Evolutionary conservation across 2,797 vertebrate genomes (phyloP).

Genomic region (Pipistrellus kuhlii): DNA sequence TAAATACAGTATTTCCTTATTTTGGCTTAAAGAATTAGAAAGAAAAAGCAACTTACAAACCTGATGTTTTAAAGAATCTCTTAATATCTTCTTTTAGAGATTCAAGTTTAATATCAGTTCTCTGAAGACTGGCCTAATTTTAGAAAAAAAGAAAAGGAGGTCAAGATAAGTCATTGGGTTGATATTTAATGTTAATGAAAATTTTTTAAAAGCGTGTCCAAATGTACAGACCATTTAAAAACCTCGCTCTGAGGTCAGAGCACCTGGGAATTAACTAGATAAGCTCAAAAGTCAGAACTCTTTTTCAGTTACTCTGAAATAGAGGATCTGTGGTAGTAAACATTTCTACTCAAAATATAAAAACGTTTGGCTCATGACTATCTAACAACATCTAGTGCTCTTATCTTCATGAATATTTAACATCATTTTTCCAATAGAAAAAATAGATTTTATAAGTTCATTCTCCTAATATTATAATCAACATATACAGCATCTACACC

Average conservation of each 20-base stretch:
- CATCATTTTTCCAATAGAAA: not conserved
- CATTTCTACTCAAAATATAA: not conserved
- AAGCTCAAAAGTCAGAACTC: not conserved
- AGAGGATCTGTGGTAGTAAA: not conserved
- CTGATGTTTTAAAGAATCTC: conserved; percentile 94
- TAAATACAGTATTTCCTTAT: conserved; percentile 47
- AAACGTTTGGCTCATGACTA: not conserved
- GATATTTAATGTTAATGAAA: not conserved
- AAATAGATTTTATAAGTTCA: not conserved
- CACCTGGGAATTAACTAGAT: not conserved
- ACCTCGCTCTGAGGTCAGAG: not conserved
- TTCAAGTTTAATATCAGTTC: conserved; percentile 94
- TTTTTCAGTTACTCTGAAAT: conserved; percentile 34
- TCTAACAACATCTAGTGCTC: not conserved
- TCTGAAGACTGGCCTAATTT: conserved; percentile 94
- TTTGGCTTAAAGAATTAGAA: conserved; percentile 45
- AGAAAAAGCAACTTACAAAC: conserved; percentile 85
- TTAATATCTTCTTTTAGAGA: conserved; percentile 97
- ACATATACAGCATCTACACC: not conserved
- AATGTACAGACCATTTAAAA: not conserved
- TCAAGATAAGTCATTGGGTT: conserved; percentile 61
- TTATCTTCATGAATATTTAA: not conserved
- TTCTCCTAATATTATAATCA: not conserved
- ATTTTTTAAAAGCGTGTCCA: not conserved
- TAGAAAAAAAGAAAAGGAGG: conserved; percentile 39